phyloP scores from a whole-genome alignment of 2,888 invertebrate genomes.

The Rapana venosa region DNA sequence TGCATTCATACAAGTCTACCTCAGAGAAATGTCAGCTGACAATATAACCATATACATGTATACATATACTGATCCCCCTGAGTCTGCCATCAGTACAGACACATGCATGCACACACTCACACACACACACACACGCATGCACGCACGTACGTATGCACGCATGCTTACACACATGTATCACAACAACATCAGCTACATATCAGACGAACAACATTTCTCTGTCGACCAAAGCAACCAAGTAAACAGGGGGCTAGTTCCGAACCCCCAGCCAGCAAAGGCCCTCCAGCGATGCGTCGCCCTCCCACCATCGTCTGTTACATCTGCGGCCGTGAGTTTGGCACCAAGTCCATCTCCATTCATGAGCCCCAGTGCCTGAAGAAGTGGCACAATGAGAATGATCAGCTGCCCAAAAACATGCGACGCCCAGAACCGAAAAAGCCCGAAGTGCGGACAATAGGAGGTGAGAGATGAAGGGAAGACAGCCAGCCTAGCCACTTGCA shows the following conservation, averaged over 20 bases:
- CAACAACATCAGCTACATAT: background rate
- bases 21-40: too few species aligned
- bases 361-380: conserved; percentile 85
- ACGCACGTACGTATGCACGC: too few species aligned
- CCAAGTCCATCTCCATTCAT: conserved; percentile 83
- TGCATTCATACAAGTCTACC: too few species aligned
- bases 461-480: conserved; percentile 50
- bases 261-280: conserved; percentile 41
- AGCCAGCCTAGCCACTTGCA: background rate
- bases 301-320: conserved; percentile 82
- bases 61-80: too few species aligned
- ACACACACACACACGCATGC: too few species aligned
- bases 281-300: conserved; percentile 67
- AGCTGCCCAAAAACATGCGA: conserved; percentile 81
- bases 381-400: conserved; percentile 83
- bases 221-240: background rate
- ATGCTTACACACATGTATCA: background rate
- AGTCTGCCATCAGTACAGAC: too few species aligned
- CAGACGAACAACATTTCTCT: background rate
- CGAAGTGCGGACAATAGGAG: conserved; percentile 74
- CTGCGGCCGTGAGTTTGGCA: conserved; percentile 84
- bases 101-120: too few species aligned
- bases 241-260: background rate
- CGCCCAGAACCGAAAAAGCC: conserved; percentile 83
- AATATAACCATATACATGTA: too few species aligned